phyloP scores from a whole-genome alignment of 1,140 invertebrate genomes.

The Elysia chlorotica region DNA sequence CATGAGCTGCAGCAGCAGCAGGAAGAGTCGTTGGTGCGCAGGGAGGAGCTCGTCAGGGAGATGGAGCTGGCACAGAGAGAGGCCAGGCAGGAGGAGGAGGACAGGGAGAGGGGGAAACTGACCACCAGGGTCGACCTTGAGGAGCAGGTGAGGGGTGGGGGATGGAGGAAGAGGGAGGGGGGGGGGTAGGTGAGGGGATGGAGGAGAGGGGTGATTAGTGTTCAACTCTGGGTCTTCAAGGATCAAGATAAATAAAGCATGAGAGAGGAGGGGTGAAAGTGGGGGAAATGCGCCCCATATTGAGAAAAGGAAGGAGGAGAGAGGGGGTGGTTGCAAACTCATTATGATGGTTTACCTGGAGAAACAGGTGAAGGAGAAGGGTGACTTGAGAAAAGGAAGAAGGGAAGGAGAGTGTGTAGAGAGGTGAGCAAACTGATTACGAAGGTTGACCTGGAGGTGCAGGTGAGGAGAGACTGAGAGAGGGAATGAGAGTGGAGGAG shows the following conservation, averaged over 20 bases:
- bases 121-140: conserved; percentile 48
- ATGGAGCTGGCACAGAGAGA: conserved; percentile 59
- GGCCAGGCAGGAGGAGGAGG: conserved; percentile 52
- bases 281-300: not conserved
- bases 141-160: conserved; percentile 51
- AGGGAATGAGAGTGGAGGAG: no score
- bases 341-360: no score
- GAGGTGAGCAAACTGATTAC: no score
- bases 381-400: no score
- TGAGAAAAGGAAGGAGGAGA: not conserved
- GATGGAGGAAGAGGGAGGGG: not conserved
- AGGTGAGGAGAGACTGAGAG: no score
- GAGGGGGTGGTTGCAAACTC: not conserved
- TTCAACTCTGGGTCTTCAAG: not conserved
- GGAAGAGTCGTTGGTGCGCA: conserved; percentile 53
- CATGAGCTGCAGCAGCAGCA: conserved; percentile 47
- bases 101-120: conserved; percentile 41
- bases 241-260: no score
- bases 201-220: not conserved
- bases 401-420: no score
- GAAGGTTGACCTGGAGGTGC: no score
- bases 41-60: conserved; percentile 57
- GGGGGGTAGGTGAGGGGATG: not conserved
- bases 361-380: no score
- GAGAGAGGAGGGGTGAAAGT: no score